Evolutionary conservation across 1,140 invertebrate genomes (phyloP).

Genomic region (Cataglyphis hispanica): DNA sequence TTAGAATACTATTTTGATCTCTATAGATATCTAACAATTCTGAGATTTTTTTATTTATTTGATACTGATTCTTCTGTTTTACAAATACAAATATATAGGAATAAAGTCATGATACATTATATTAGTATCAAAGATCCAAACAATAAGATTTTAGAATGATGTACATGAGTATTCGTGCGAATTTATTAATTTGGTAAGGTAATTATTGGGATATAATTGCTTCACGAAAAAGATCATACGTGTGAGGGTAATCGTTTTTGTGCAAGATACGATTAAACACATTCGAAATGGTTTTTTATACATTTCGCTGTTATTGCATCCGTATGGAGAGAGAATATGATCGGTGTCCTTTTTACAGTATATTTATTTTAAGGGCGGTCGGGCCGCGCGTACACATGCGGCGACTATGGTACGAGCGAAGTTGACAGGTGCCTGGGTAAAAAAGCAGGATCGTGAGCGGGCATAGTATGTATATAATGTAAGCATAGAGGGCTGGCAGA

Average conservation of each 20-base stretch:
- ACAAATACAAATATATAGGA: too few species aligned
- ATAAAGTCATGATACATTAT: too few species aligned
- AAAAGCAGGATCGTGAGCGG: slow-evolving; percentile 75
- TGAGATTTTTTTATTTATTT: too few species aligned
- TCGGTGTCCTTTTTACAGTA: slow-evolving; percentile 77
- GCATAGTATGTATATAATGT: slow-evolving; percentile 80
- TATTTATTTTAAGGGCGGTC: slow-evolving; percentile 82
- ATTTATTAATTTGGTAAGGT: background rate
- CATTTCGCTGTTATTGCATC: slow-evolving; percentile 75
- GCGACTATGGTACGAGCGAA: slow-evolving; percentile 79
- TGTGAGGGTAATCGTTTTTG: slow-evolving; percentile 23
- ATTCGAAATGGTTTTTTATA: slow-evolving; percentile 32
- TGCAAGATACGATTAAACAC: slow-evolving; percentile 55
- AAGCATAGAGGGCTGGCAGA: slow-evolving; percentile 84
- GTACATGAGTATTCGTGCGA: too few species aligned
- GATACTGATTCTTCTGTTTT: too few species aligned
- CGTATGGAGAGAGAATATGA: slow-evolving; percentile 79
- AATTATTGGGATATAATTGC: slow-evolving; percentile 1
- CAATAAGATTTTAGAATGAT: background rate
- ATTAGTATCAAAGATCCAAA: background rate
- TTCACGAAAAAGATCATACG: background rate
- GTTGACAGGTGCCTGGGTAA: slow-evolving; percentile 83
- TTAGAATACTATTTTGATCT: too few species aligned
- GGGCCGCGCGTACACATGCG: slow-evolving; percentile 72
- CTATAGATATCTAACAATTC: too few species aligned